Conservation (phyloP, 2,888 invertebrate species). For the Drosophila subquinaria region DNA sequence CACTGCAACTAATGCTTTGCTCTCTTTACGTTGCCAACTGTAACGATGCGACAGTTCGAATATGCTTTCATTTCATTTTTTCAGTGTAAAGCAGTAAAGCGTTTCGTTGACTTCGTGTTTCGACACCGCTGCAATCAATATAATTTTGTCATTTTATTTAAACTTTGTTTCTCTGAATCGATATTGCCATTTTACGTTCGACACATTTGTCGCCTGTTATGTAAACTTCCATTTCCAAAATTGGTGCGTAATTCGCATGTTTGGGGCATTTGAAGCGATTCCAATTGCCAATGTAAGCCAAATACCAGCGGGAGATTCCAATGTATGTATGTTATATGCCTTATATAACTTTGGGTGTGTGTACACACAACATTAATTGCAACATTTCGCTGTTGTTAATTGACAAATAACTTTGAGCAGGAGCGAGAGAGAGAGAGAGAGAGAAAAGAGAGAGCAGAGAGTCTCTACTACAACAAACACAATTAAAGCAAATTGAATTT, state of each 20-base stretch:
- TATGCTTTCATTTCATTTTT: too few relatives aligned
- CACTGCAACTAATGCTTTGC: too few relatives aligned
- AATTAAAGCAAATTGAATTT: conserved; percentile 77
- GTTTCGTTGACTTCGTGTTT: too few relatives aligned
- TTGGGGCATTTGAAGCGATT: conserved; percentile 52
- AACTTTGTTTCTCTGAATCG: not conserved
- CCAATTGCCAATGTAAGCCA: conserved; percentile 49
- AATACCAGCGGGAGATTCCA: conserved; percentile 59
- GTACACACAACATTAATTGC: conserved; percentile 70
- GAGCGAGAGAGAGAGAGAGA: not conserved
- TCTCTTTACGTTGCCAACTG: too few relatives aligned
- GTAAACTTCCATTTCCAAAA: conserved; percentile 1
- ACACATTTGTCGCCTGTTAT: conserved; percentile 49
- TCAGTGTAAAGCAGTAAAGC: too few relatives aligned
- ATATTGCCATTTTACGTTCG: not conserved
- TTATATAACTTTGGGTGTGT: conserved; percentile 18
- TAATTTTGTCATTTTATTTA: not conserved
- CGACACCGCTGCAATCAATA: too few relatives aligned
- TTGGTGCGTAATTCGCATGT: conserved; percentile 67
- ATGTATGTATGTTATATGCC: conserved; percentile 28
- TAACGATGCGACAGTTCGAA: too few relatives aligned
- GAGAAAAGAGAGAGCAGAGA: not conserved
- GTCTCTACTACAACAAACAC: conserved; percentile 32
- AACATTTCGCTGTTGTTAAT: conserved; percentile 76
- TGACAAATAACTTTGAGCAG: conserved; percentile 63